Percentiles rank a stretch among this genome's conserved stretches.
Evolutionary conservation across 2,888 invertebrate species (phyloP).

Genomic region (Plutella xylostella): DNA sequence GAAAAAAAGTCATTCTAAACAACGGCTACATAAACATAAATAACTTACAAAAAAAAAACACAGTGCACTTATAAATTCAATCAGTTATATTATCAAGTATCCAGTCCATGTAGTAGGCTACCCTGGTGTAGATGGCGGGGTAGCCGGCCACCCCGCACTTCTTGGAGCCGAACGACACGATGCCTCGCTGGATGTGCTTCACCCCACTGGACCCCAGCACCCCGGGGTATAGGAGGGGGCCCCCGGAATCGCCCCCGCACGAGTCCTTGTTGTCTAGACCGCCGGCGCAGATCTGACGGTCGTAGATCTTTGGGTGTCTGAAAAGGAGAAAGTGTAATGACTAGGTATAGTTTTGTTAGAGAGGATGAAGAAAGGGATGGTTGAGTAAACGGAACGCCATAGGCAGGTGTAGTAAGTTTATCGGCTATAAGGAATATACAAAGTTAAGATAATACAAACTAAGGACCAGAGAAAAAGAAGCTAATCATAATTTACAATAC

Average conservation of each 20-base stretch:
- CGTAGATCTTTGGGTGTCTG: slow-evolving; percentile 27
- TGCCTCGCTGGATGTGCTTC: slow-evolving; percentile 70
- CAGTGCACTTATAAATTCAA: slow-evolving; percentile 21
- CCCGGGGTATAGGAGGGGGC: slow-evolving; percentile 67
- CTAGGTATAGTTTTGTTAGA: no score
- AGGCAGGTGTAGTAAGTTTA: no score
- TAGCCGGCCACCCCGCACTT: slow-evolving; percentile 56
- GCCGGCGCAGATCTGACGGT: slow-evolving; percentile 68
- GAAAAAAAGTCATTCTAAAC: no score
- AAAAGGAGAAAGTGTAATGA: slow-evolving; percentile 1
- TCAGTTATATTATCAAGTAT: slow-evolving; percentile 60
- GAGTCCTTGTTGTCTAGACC: slow-evolving; percentile 68
- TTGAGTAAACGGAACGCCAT: no score
- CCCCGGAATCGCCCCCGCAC: slow-evolving; percentile 77
- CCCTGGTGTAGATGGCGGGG: slow-evolving; percentile 73
- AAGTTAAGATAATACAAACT: no score
- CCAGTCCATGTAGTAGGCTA: slow-evolving; percentile 69
- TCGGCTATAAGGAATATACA: no score
- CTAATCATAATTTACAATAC: no score
- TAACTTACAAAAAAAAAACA: neutral
- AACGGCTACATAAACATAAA: neutral
- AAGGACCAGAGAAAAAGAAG: no score
- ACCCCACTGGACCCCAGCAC: slow-evolving; percentile 34
- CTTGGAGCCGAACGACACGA: slow-evolving; percentile 69
- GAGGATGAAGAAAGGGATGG: no score